A percentile compares a stretch with the other conserved stretches of the same genome.
Evolutionary conservation across 1,140 invertebrate genomes (phyloP).

Genomic region (Magallana angulata): DNA sequence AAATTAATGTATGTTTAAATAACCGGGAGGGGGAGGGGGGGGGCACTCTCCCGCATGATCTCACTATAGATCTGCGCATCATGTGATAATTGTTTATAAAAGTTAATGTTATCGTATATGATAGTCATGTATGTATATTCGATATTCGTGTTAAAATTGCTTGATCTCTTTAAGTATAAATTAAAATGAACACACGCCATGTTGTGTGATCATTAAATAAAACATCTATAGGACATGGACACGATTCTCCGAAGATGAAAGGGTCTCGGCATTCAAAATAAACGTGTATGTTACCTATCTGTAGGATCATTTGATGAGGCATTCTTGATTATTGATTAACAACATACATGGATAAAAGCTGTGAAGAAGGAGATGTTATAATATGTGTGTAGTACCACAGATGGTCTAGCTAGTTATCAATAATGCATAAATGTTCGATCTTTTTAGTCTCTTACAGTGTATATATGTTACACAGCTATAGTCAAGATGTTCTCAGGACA

Average conservation of each 20-base stretch:
- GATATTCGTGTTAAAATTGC: no score
- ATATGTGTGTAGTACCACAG: neutral
- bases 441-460: neutral
- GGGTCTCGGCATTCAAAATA: neutral
- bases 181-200: no score
- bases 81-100: no score
- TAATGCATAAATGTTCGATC: slow-evolving; percentile 12
- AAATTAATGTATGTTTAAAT: no score
- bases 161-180: no score
- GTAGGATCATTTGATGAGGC: neutral
- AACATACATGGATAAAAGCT: neutral
- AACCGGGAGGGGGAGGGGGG: no score
- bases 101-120: no score
- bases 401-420: neutral
- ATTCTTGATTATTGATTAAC: neutral
- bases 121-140: no score
- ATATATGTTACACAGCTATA: no score
- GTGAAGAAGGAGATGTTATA: neutral
- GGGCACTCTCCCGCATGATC: no score
- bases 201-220: neutral
- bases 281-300: neutral
- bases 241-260: neutral
- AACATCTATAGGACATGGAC: neutral
- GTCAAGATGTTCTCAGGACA: no score
- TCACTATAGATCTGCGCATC: no score